Percentiles rank a stretch among this genome's conserved stretches.
These are phyloP conservation scores for Cariama cristata DNA, from an alignment of 2,113 vertebrate genomes.

Conservation along the genomic window DNA sequence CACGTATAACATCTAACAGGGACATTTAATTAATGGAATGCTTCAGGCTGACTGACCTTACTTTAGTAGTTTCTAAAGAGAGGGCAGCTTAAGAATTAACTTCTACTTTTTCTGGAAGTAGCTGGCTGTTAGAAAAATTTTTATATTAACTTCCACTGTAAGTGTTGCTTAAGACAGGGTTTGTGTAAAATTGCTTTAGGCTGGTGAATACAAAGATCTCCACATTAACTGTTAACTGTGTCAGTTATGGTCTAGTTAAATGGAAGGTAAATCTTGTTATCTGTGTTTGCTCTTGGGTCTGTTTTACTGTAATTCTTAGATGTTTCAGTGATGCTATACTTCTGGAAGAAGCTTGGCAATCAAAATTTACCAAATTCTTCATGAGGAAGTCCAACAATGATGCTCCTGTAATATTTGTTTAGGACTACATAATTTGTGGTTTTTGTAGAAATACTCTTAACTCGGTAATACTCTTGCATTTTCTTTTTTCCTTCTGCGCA, in stretches of 20 bases:
- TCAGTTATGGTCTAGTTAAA: neutral
- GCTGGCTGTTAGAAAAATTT: neutral
- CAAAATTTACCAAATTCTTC: neutral
- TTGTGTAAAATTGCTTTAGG: neutral
- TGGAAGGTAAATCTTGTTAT: neutral
- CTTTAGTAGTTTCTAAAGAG: neutral
- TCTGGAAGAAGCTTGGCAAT: neutral
- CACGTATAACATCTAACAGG: accelerated
- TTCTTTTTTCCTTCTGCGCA: neutral
- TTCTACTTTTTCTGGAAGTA: neutral
- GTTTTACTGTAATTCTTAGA: neutral
- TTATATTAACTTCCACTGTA: neutral
- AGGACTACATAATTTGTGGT: neutral
- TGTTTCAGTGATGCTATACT: neutral
- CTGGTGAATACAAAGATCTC: neutral
- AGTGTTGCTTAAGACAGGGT: neutral
- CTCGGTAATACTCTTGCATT: neutral
- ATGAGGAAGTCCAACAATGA: neutral
- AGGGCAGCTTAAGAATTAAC: neutral
- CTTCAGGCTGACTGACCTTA: neutral
- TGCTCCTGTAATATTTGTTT: neutral
- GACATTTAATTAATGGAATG: neutral
- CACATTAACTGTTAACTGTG: neutral
- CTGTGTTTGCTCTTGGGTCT: neutral
- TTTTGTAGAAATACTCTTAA: neutral